Conservation (phyloP, 1,140 invertebrate genomes). For the Wiebesia pumilae region DNA sequence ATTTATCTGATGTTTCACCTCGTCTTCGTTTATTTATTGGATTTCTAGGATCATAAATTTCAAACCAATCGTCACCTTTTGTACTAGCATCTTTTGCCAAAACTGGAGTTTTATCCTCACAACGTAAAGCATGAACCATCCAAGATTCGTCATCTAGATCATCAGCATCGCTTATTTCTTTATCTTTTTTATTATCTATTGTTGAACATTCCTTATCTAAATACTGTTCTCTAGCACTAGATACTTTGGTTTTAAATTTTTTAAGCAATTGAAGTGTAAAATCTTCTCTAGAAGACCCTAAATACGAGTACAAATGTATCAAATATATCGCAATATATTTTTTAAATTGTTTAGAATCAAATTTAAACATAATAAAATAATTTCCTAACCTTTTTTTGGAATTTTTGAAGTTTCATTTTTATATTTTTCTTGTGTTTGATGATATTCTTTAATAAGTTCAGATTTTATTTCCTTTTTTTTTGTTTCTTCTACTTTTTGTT, state of each 20-base stretch:
- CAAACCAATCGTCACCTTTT: conserved; percentile 96
- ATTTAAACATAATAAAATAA: neutral
- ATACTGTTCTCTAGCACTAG: conserved; percentile 79
- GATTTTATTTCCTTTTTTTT: conserved; percentile 74
- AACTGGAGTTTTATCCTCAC: conserved; percentile 84
- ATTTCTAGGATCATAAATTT: conserved; percentile 96
- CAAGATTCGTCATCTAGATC: conserved; percentile 78
- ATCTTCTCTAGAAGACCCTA: conserved; percentile 75
- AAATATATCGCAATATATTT: neutral
- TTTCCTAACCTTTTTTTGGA: conserved; percentile 79
- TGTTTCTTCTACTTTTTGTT: conserved; percentile 71
- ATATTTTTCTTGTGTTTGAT: conserved; percentile 86
- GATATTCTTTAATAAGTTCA: conserved; percentile 83
- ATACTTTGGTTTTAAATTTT: conserved; percentile 89
- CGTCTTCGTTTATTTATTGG: conserved; percentile 93
- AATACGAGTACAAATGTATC: conserved; percentile 5
- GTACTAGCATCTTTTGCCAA: conserved; percentile 97
- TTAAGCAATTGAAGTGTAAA: conserved; percentile 86
- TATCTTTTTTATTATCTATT: conserved; percentile 49
- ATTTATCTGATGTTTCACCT: conserved; percentile 72
- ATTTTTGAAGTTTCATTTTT: conserved; percentile 80
- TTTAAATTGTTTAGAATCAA: neutral
- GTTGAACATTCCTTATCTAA: conserved; percentile 58
- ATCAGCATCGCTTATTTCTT: conserved; percentile 67
- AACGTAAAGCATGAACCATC: conserved; percentile 87